Conservation (phyloP, 2,888 invertebrate species). For the Philhelius pedissequus region DNA sequence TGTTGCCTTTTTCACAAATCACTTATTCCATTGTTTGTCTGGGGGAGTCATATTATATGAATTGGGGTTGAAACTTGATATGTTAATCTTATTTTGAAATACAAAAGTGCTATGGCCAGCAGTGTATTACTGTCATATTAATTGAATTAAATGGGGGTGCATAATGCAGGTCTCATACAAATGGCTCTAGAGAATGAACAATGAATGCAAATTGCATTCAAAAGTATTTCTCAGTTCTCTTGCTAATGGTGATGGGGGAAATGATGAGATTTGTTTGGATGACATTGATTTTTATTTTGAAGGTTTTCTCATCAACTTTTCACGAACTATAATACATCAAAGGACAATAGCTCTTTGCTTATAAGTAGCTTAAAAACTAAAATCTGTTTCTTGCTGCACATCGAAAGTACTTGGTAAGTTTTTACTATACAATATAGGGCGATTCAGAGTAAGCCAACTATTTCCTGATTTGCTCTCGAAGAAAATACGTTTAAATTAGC, state of each 20-base stretch:
- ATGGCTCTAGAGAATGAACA: neutral
- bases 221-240: neutral
- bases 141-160: conserved; percentile 50
- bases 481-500: too few relatives aligned
- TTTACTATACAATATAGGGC: too few relatives aligned
- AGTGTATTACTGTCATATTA: conserved; percentile 52
- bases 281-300: neutral
- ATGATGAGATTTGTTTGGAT: too few relatives aligned
- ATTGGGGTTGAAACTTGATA: conserved; percentile 56
- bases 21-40: neutral
- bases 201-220: neutral
- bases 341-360: too few relatives aligned
- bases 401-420: too few relatives aligned
- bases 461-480: too few relatives aligned
- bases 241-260: neutral
- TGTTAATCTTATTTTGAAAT: conserved; percentile 25
- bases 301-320: neutral
- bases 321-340: too few relatives aligned
- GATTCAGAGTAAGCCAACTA: too few relatives aligned
- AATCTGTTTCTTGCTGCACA: too few relatives aligned
- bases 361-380: too few relatives aligned
- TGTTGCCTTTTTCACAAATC: neutral
- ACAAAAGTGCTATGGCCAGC: conserved; percentile 37
- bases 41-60: conserved; percentile 39
- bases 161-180: neutral